These are phyloP conservation scores for Drosophila subpulchrella DNA, from an alignment of 1,140 invertebrate species.

Conservation along the genomic window DNA sequence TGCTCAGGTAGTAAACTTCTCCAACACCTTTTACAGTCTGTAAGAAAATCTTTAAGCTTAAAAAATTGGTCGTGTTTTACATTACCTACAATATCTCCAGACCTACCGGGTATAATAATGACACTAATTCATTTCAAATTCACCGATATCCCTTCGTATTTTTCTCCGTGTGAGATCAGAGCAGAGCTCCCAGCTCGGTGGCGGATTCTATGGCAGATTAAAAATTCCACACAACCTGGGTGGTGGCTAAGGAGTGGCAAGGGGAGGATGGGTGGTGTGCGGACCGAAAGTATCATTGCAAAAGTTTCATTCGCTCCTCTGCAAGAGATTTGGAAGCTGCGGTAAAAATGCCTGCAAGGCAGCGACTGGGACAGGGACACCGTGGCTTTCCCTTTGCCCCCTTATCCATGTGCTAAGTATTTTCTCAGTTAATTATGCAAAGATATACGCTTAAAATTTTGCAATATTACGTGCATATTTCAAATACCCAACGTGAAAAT, in stretches of 20 bases:
- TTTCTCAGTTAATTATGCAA: constrained; percentile 83
- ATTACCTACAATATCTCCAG: no score
- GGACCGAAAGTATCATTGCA: constrained; percentile 74
- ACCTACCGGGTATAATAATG: no score
- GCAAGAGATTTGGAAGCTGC: constrained; percentile 69
- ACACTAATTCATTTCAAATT: background rate
- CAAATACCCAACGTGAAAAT: constrained; percentile 69
- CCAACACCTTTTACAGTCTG: no score
- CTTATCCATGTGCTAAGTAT: constrained; percentile 63
- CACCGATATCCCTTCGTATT: background rate
- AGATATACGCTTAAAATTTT: constrained; percentile 83
- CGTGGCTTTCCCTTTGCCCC: constrained; percentile 6
- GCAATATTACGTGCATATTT: constrained; percentile 83
- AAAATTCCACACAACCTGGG: constrained; percentile 80
- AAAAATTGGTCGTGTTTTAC: no score
- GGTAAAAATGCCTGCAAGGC: constrained; percentile 76
- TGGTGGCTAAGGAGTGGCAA: constrained; percentile 6
- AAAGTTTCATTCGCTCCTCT: constrained; percentile 68
- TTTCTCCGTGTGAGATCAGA: constrained; percentile 17
- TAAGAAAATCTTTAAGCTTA: no score
- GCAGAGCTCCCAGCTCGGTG: constrained; percentile 15
- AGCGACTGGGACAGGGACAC: constrained; percentile 21
- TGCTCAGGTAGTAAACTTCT: no score
- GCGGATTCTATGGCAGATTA: constrained; percentile 72
- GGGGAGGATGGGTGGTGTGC: constrained; percentile 3